Evolutionary conservation across 1,140 invertebrate species (phyloP), one percentile per base, ranked within the genome.

Genomic region (Solen grandis): DNA sequence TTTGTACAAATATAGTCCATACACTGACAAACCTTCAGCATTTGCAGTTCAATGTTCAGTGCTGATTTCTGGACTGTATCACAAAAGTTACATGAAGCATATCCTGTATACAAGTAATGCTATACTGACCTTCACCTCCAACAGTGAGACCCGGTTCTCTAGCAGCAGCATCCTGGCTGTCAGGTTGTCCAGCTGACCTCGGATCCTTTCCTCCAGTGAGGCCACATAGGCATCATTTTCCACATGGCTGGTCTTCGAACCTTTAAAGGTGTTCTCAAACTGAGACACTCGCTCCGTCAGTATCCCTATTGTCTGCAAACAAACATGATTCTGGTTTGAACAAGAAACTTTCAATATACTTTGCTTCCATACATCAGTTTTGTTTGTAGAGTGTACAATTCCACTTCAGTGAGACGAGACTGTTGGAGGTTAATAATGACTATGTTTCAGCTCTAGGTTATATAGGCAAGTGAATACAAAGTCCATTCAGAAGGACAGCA

Each of bases 61-160:
- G 25, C 8, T 29, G n/a, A n/a, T n/a, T n/a, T n/a, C n/a, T n/a
- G n/a, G n/a, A n/a, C n/a, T n/a, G n/a, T n/a, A n/a, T n/a, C n/a
- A n/a, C n/a, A n/a, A n/a, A n/a, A n/a, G n/a, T n/a, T n/a, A n/a
- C n/a, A n/a, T n/a, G n/a, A n/a, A n/a, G n/a, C n/a, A n/a, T n/a
- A n/a, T n/a, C 27, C 8, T n/a, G 27, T n/a, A 22, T 10, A 29
- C 27, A 22, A 59, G 19, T 22, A 59, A n/a, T 4, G 59, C 19
- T 62, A 5, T 5, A 41, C 54, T 5, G 33, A 80, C 77, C 59
- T 80, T 72, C 10, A 66, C 25, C 41, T 80, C 77, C n/a, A 72
- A 50, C 8, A 80, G 72, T 29, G 77, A 63, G 31, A 80, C 52
- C 62, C 77, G 50, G 59, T 80, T 80, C 27, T 80, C 69, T 13